Evolutionary conservation across 1,140 invertebrate genomes (phyloP), one percentile per base, ranked within the genome.

Genomic region (Atta cephalotes): DNA sequence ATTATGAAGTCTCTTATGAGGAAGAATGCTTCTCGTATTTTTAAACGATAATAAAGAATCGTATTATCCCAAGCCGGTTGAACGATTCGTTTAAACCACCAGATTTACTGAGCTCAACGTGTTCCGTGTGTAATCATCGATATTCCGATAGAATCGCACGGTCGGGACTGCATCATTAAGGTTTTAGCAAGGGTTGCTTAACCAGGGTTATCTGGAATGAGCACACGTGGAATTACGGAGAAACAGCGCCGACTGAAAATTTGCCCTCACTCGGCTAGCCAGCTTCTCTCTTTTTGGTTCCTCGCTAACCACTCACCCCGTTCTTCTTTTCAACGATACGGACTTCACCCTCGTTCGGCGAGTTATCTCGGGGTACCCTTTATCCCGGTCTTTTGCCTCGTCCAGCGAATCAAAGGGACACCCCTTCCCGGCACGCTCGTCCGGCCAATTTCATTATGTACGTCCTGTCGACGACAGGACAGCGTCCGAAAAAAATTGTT

Each of bases 151-250:
- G 89, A 74, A 84, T 14, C 86, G 63, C 63, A 76, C 86, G 62
- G 63, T 53, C 39, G 68, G 66, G 65, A 85, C 80, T 84, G 85
- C 70, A 71, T 91, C 89, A 88, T 92, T 92, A 91, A 87, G 88
- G 85, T 72, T 76, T 91, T 91, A 91, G 88, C 91, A 87, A 88
- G 88, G 88, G 81, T 91, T 92, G 89, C 91, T 92, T 92, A 92
- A 87, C 88, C 82, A 88, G 85, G 85, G 89, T 92, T 92, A 91
- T 91, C 91, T 90, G 72, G 80, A 92, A 86, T 79, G 91, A 89
- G 87, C 87, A 92, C 90, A 91, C 90, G 87, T 88, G 86, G 85
- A 90, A 91, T 90, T 90, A 89, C 90, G 77, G 77, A 77, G 60
- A 82, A 89, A 72, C 71, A 28, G 63, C 70, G n/a, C 25, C 51